Evolutionary conservation across 2,888 invertebrate genomes (phyloP), one percentile per base, ranked within the genome.

Genomic region (Cancer borealis): DNA sequence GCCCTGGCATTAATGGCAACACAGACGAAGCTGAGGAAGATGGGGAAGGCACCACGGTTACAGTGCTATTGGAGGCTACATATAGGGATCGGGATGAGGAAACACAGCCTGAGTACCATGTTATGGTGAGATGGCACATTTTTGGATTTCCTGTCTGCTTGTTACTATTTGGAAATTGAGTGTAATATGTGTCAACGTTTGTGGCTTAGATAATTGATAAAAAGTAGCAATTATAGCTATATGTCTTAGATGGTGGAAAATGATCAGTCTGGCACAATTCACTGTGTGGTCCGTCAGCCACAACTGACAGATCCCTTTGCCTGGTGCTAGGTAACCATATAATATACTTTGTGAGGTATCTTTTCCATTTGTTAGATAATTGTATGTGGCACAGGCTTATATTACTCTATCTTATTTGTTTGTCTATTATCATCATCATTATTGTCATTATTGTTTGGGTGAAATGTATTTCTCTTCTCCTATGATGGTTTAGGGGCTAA

Each of bases 21-120:
- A 92, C 46, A 17, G 46, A 8, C n/a, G 54, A 17, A 14, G 0
- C 49, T 21, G 89, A 93, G 73, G 45, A 89, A 6, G 49, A 21
- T 14, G 54, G 87, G 17, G 92, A 84, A 73, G 79, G 30, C 79
- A 21, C 79, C 79, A 88, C 87, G n/a, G 39, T 95, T 54, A 95
- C 95, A 12, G 91, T 95, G 8, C 92, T 95, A 30, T 93, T 95
- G 17, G 95, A 95, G 66, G 95, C 95, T 17, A 84, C 94, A 3
- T 95, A 92, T 54, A 73, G 93, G 79, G 93, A 95, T 4, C 60
- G 60, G n/a, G 93, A 93, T 21, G 89, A 88, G n/a, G 92, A 95
- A 26, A 21, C 60, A 26, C 30, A n/a, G 46, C 45, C 66, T 17
- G 95, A 93, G 26, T 93, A 89, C 73, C 88, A 95, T 92, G 95